Evolutionary conservation across 2,113 vertebrate genomes (phyloP).

Genomic region (Microtus ochrogaster): DNA sequence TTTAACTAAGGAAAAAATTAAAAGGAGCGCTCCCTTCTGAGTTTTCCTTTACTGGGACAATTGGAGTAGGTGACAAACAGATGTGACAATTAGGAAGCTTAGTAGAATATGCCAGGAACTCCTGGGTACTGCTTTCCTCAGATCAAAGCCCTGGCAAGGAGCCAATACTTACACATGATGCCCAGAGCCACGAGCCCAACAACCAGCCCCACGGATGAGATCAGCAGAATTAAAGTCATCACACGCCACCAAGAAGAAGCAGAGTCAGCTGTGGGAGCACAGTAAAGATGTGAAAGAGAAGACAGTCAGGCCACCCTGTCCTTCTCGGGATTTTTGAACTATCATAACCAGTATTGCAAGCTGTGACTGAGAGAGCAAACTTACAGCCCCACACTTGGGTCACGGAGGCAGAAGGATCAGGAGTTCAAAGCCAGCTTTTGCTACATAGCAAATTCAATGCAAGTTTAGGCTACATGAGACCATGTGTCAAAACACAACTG

Average conservation of each 20-base stretch:
- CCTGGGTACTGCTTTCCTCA: background rate
- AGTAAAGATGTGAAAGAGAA: background rate
- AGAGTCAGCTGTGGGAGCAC: conserved; percentile 27
- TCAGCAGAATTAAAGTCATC: conserved; percentile 65
- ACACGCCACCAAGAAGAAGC: conserved; percentile 59
- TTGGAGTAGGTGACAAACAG: background rate
- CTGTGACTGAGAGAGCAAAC: background rate
- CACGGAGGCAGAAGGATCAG: background rate
- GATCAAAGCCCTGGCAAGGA: background rate
- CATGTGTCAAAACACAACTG: background rate
- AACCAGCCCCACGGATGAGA: conserved; percentile 55
- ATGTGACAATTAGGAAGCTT: background rate
- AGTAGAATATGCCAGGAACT: background rate
- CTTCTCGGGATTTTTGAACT: background rate
- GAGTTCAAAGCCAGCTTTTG: background rate
- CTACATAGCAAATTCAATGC: background rate
- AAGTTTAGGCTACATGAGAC: background rate
- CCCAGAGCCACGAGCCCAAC: conserved; percentile 66
- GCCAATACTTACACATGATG: conserved; percentile 72
- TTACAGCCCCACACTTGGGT: background rate
- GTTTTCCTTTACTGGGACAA: background rate
- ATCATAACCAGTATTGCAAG: background rate
- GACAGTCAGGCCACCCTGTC: accelerated
- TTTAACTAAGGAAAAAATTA: background rate
- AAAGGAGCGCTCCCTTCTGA: background rate